A percentile compares a stretch with the other conserved stretches of the same genome.
These are phyloP conservation scores for Serinus canaria DNA, from an alignment of 2,113 vertebrate species.

Conservation along the genomic window DNA sequence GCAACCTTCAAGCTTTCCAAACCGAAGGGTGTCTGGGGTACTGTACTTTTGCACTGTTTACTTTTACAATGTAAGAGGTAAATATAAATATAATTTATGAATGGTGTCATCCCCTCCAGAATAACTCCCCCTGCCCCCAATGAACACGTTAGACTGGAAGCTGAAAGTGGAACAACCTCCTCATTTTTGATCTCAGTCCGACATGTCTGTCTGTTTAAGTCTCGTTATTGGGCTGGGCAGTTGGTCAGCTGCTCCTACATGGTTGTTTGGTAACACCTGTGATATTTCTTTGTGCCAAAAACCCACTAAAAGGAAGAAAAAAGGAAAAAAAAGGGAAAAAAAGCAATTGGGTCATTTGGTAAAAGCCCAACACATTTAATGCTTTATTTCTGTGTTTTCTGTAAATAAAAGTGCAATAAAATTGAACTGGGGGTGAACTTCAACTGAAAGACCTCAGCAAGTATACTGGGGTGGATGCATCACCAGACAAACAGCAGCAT, in stretches of 20 bases:
- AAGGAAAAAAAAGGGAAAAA: neutral
- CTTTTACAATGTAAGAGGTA: conserved; percentile 72
- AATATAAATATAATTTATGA: conserved; percentile 69
- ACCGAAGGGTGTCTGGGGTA: conserved; percentile 53
- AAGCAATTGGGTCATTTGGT: conserved; percentile 57
- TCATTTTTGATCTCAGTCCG: conserved; percentile 46
- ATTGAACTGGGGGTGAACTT: conserved; percentile 21
- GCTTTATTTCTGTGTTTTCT: conserved; percentile 80
- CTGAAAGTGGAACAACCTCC: conserved; percentile 56
- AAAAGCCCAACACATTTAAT: conserved; percentile 67
- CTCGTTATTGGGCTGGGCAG: conserved; percentile 54
- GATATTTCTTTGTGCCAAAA: conserved; percentile 77
- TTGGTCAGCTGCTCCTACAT: conserved; percentile 45
- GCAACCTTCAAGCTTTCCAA: conserved; percentile 51
- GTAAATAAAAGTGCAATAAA: conserved; percentile 81
- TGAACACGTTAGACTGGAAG: conserved; percentile 71
- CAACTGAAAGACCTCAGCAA: neutral
- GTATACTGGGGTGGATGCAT: neutral
- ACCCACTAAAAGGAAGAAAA: neutral
- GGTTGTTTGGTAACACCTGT: conserved; percentile 70
- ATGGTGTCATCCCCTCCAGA: conserved; percentile 36
- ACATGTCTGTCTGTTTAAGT: conserved; percentile 61
- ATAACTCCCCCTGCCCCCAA: neutral
- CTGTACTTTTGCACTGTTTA: conserved; percentile 74
- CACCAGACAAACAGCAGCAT: neutral